Evolutionary conservation across 2,113 vertebrate species (phyloP), one percentile per base, ranked within the genome.

Genomic region (Aegithalos caudatus): DNA sequence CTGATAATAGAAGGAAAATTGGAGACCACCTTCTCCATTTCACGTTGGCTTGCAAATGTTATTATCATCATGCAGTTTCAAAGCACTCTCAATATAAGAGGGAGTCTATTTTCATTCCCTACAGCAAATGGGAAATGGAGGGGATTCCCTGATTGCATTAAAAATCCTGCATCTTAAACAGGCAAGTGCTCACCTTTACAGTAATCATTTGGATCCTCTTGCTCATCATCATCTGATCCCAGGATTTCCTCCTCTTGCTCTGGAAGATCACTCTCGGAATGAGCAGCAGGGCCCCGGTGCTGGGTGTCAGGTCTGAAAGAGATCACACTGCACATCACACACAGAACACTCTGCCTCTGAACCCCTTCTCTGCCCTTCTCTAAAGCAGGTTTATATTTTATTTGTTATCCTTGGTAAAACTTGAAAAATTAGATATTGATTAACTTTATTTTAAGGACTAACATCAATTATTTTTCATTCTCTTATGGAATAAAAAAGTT

Each of bases 201-300:
- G 94, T 99, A 99, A 97, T 99, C 99, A 53, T 99, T 99, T 53
- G 99, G 99, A 92, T 99, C 99, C 86, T 99, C 99, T 82, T 99
- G 99, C 77, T 99, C 99, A 28, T 99, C 99, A 5, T 99, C 99
- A 77, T 99, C 99, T 29, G 99, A 99, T 35, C 99, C 99, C 95
- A 99, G 97, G 94, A 99, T 99, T 97, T 99, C 99, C 70, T 99
- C 99, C 71, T 99, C 99, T 88, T 99, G 99, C 86, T 99, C 99
- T 11, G 99, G 99, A 28, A 98, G 96, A 5, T 99, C 98, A 70
- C 98, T 99, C 93, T 99, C 98, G 1, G 98, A 95, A 38, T 98
- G 98, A 77, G 98, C 98, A 84, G 98, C 97, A 48, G 98, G 97
- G 47, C 98, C 98, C 84, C 99, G 98, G 48, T 98, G 98, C 95